phyloP scores from a whole-genome alignment of 2,113 vertebrate genomes.

The Limnothrissa miodon region DNA sequence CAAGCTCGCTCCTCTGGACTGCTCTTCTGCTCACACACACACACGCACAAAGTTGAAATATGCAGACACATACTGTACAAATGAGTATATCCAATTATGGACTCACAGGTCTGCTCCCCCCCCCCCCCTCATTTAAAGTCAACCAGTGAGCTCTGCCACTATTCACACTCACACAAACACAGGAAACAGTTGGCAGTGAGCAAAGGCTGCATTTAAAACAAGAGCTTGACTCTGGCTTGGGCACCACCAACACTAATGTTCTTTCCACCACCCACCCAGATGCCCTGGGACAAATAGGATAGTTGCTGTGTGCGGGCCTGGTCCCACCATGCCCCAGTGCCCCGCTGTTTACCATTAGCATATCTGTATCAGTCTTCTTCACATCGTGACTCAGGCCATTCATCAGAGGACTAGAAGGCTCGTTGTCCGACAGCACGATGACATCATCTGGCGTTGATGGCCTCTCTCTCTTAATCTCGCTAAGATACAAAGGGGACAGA shows the following conservation, averaged over 20 bases:
- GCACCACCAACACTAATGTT: background rate
- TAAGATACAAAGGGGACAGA: slow-evolving; percentile 48
- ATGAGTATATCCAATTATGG: background rate
- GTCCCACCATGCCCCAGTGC: too few species aligned
- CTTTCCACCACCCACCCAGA: too few species aligned
- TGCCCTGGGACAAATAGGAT: background rate
- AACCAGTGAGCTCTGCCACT: background rate
- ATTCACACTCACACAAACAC: background rate
- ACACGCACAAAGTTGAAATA: background rate
- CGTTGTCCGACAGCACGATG: slow-evolving; percentile 91
- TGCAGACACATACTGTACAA: background rate
- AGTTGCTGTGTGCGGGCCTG: background rate
- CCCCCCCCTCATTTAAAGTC: background rate
- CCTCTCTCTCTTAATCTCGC: slow-evolving; percentile 84
- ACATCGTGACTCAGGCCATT: slow-evolving; percentile 81
- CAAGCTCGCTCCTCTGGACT: slow-evolving; percentile 86
- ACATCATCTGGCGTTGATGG: slow-evolving; percentile 87
- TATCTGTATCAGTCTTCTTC: slow-evolving; percentile 83
- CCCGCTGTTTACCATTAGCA: slow-evolving; percentile 79
- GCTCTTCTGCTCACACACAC: slow-evolving; percentile 75
- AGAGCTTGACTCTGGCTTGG: background rate
- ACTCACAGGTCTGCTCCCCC: background rate
- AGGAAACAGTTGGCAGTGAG: background rate
- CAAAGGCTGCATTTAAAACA: background rate
- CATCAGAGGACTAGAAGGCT: slow-evolving; percentile 86